Evolutionary conservation across 2,888 invertebrate species (phyloP).

Genomic region (Thalpophila matura): DNA sequence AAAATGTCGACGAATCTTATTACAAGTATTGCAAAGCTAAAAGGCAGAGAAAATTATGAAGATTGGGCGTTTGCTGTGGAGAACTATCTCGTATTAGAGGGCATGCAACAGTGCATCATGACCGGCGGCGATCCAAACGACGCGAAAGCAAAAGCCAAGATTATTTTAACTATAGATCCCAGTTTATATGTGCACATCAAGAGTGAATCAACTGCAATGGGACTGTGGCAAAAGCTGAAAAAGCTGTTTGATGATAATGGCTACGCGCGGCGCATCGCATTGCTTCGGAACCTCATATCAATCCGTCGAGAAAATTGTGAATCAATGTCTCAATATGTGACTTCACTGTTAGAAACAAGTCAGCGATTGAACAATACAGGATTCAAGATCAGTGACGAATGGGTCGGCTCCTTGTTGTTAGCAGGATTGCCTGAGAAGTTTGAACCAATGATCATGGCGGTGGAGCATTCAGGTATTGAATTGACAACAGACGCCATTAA

Average conservation of each 20-base stretch:
- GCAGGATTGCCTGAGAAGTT: slow-evolving; percentile 51
- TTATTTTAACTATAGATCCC: slow-evolving; percentile 55
- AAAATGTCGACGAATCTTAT: slow-evolving; percentile 5
- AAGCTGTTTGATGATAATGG: slow-evolving; percentile 56
- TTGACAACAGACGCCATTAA: slow-evolving; percentile 54
- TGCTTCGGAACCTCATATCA: slow-evolving; percentile 52
- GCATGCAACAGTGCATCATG: slow-evolving; percentile 12
- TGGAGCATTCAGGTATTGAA: slow-evolving; percentile 45
- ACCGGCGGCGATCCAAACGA: slow-evolving; percentile 27
- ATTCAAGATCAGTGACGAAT: slow-evolving; percentile 55
- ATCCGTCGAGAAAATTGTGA: slow-evolving; percentile 56
- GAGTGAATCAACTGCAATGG: slow-evolving; percentile 20
- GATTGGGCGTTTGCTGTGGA: slow-evolving; percentile 28
- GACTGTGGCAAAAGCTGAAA: slow-evolving; percentile 51
- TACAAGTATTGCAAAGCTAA: slow-evolving; percentile 18
- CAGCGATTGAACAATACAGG: slow-evolving; percentile 56
- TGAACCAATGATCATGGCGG: slow-evolving; percentile 54
- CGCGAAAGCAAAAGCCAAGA: slow-evolving; percentile 52
- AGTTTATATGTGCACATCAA: slow-evolving; percentile 54
- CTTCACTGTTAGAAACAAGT: slow-evolving; percentile 54
- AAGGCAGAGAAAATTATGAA: slow-evolving; percentile 20
- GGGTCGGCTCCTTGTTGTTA: slow-evolving; percentile 49
- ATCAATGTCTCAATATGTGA: slow-evolving; percentile 56
- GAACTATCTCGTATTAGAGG: slow-evolving; percentile 37
- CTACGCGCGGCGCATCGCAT: slow-evolving; percentile 51